These are phyloP conservation scores for Eretmocerus hayati DNA, from an alignment of 2,888 invertebrate genomes.

Conservation along the genomic window DNA sequence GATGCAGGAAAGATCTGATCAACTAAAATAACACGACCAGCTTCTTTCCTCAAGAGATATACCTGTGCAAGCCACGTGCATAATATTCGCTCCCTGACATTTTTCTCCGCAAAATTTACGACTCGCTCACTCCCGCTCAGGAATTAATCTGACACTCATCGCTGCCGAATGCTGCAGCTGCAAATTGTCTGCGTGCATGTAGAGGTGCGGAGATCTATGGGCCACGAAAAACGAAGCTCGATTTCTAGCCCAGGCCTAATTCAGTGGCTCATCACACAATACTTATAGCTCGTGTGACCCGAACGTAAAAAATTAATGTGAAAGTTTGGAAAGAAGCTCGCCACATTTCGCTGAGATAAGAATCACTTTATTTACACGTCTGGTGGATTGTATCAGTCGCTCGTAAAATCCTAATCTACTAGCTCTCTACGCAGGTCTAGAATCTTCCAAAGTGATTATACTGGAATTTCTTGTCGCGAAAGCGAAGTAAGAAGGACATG, in stretches of 20 bases:
- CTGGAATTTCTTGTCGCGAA: too few relatives aligned
- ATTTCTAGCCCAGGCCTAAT: too few relatives aligned
- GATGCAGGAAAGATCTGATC: conserved; percentile 30
- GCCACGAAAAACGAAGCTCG: too few relatives aligned
- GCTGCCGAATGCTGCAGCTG: not conserved
- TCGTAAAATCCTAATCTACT: conserved; percentile 13
- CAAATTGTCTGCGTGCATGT: not conserved
- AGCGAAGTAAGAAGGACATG: too few relatives aligned
- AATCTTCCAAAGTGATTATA: too few relatives aligned
- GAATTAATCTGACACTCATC: conserved; percentile 17
- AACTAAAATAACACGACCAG: conserved; percentile 30
- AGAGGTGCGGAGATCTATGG: not conserved
- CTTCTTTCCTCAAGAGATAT: conserved; percentile 23
- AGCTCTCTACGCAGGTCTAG: too few relatives aligned
- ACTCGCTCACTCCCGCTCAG: not conserved
- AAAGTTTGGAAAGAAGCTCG: not conserved
- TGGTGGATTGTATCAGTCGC: conserved; percentile 1
- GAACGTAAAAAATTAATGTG: conserved; percentile 10
- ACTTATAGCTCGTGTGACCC: too few relatives aligned
- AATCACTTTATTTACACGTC: conserved; percentile 13
- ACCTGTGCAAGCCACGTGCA: too few relatives aligned
- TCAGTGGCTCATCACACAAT: too few relatives aligned
- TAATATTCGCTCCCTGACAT: not conserved
- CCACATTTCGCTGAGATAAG: conserved; percentile 6
- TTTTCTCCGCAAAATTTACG: conserved; percentile 11